Base-by-base conservation (phyloP, 2,888 invertebrate species). In the Amblyjoppa fuscipennis region DNA sequence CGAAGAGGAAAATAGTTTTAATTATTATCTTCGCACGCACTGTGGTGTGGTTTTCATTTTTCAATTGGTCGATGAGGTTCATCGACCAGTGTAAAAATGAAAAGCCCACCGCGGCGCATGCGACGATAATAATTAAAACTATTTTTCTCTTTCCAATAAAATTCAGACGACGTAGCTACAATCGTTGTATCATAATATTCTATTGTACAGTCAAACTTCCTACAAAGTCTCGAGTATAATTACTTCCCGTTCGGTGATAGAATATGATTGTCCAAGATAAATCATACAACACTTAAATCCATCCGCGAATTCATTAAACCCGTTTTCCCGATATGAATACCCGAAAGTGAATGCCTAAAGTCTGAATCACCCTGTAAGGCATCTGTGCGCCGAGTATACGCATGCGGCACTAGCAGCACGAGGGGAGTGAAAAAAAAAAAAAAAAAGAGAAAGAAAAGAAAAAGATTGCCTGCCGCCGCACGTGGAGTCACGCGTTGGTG, bases 281-380 rank as follows among this genome's bases (percentile, higher is more conserved):
- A 38, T 16, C 16, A 34, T 34, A 31, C 16, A 64, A 31, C 38
- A 51, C 68, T 51, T 13, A 28, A 73, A 80, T 71, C 53, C 38
- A 38, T 70, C 69, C 20, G 53, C 53, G 31, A 84, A 80, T 71
- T 66, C 34, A 75, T 56, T 81, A 51, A 66, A 71, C 51, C 77
- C 4, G 56, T 51, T 70, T 69, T 51, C 49, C 31, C 61, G 69
- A 81, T 69, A 41, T 13, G 59, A 81, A 56, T 45, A 53, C 11
- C 66, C 81, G 64, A 61, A 74, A 64, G 69, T 73, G 81, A 85
- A 85, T 85, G 81, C 45, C 61, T 75, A 53, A 34, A 25, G 34
- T 56, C 81, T 85, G 84, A 85, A 78, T 85, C 84, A 85, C 69
- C 74, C 84, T 74, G 81, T 77, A 81, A 49, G 70, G 78, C 77